Evolutionary conservation across 2,113 vertebrate species (phyloP), one percentile per base, ranked within the genome.

Genomic region (Varanus salvator): DNA sequence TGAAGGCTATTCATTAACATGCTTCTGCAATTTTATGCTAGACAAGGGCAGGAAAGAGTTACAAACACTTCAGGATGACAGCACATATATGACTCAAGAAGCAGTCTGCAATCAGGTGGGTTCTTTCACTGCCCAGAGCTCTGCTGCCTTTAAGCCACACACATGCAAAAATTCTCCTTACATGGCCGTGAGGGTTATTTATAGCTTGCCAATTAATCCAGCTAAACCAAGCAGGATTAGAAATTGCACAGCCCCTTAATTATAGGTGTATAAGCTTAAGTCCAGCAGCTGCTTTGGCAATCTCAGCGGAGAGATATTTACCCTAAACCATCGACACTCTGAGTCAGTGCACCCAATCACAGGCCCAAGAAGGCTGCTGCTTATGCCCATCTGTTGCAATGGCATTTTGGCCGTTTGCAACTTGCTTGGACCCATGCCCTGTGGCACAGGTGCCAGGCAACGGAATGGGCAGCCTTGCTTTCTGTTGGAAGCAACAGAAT

Each of bases 131-230:
- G 72, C 88, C 87, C 91, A 94, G 66, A 89, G 85, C 85, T 76
- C 90, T 95, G 94, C 91, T 93, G 75, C 91, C 93, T 93, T 94
- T 95, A 92, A 95, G 89, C 88, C 0, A 0, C 86, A 72, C 80
- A 93, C 91, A 93, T 68, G 60, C 66, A 94, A 95, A 60, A 95
- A 93, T 92, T 90, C 91, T 81, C 95, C 95, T 93, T 94, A 95
- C 92, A 95, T 95, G 94, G 95, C 87, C 93, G 93, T 0, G 27
- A 80, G 17, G 91, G 90, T 93, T 96, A 95, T 96, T 95, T 95
- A 94, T 96, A 95, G 93, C 3, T 94, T 91, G 78, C 93, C 95
- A 96, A 95, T 96, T 95, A 96, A 96, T 95, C 95, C 93, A 93
- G 90, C 92, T 95, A 87, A 60, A 93, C 94, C 91, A 93, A 94